Base-by-base conservation (phyloP, 1,140 invertebrate species). In the Proales similis region DNA sequence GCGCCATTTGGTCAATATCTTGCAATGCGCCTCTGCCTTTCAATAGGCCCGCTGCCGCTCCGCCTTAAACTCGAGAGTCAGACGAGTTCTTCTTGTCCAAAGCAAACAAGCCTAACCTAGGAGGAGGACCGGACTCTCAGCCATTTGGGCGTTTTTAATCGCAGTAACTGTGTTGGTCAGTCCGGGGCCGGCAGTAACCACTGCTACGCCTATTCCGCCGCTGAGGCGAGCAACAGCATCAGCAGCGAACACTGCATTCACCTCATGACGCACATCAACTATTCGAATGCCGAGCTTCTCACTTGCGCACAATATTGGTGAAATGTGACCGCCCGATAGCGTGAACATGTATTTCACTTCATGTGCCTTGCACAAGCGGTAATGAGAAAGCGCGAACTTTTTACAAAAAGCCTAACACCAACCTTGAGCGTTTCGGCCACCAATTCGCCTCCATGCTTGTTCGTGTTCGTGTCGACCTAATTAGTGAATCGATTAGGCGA, bases 81-180 rank as follows among this genome's bases (percentile, higher is more conserved):
- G n/a, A n/a, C n/a, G n/a, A n/a, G n/a, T n/a, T n/a, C n/a, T n/a
- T n/a, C n/a, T n/a, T n/a, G n/a, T n/a, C n/a, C n/a, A n/a, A n/a
- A n/a, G n/a, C n/a, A n/a, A n/a, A n/a, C n/a, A n/a, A n/a, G n/a
- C n/a, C n/a, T n/a, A n/a, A n/a, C n/a, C n/a, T 36, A 63, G 71
- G 22, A 27, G 14, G 36, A 20, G 62, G 12, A 4, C 20, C 3
- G 82, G 82, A 14, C 80, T 81, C 69, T 84, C 83, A 2, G 82
- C 83, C 81, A 84, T 82, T 70, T 83, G 82, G 4, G 82, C 82
- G 79, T 84, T 84, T 67, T 84, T 84, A 0, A 84, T 72, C 38
- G 83, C 83, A 19, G 82, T 84, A 19, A 84, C 75, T 22, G 82
- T 82, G 67, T 84, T 84, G 3, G 82, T 84, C 0, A 82, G 65